Percentiles rank a stretch among this genome's conserved stretches.
These are phyloP conservation scores for Listronotus bonariensis DNA, from an alignment of 1,140 invertebrate species.

Conservation along the genomic window DNA sequence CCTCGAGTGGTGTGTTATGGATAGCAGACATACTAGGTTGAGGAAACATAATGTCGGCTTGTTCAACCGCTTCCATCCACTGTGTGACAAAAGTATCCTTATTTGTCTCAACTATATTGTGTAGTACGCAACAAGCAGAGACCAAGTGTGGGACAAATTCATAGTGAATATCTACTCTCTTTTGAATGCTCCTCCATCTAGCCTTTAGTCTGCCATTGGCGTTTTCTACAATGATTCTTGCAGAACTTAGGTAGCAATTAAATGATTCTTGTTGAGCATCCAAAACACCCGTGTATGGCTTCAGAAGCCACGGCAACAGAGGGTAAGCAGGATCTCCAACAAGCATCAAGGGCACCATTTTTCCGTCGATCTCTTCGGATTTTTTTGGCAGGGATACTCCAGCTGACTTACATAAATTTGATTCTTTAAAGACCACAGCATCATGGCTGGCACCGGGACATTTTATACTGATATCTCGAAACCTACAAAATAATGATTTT, in stretches of 20 bases:
- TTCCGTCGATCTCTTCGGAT: background rate
- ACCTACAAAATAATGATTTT: too few species aligned
- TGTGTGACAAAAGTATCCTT: background rate
- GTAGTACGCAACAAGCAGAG: slow-evolving; percentile 36
- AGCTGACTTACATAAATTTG: background rate
- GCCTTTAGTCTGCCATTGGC: slow-evolving; percentile 52
- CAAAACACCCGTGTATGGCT: slow-evolving; percentile 43
- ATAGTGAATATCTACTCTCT: slow-evolving; percentile 39
- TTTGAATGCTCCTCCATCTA: slow-evolving; percentile 36
- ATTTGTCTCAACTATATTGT: slow-evolving; percentile 10
- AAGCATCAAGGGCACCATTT: slow-evolving; percentile 29
- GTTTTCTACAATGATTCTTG: slow-evolving; percentile 49
- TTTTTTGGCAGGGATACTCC: background rate
- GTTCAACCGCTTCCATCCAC: background rate
- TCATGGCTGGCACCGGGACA: slow-evolving; percentile 1
- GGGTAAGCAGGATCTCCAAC: slow-evolving; percentile 41
- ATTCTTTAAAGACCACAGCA: background rate
- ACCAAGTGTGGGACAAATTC: slow-evolving; percentile 39
- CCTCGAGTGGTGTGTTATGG: slow-evolving; percentile 33
- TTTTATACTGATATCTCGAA: slow-evolving; percentile 3
- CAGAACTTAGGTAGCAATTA: slow-evolving; percentile 48
- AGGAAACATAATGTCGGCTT: background rate
- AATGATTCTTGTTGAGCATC: slow-evolving; percentile 44
- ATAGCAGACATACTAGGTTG: background rate
- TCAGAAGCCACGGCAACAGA: slow-evolving; percentile 49